These are phyloP conservation scores for Papilio helenus DNA, from an alignment of 1,140 invertebrate species.

Conservation along the genomic window DNA sequence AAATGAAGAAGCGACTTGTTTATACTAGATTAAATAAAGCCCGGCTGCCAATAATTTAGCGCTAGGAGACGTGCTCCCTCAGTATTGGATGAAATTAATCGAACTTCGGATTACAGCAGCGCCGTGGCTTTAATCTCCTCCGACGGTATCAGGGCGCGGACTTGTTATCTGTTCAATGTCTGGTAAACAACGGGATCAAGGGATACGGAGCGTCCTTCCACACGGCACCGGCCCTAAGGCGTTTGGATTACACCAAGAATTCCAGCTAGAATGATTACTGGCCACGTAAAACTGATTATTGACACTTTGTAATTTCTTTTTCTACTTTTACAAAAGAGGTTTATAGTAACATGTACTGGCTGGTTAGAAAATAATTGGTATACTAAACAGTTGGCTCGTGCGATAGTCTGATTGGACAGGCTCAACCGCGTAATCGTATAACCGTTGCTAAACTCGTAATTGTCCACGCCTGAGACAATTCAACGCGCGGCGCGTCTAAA, in stretches of 20 bases:
- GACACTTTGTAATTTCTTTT: slow-evolving; percentile 21
- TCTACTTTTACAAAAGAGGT: not conserved
- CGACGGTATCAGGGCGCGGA: slow-evolving; percentile 79
- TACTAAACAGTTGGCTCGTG: slow-evolving; percentile 40
- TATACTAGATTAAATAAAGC: slow-evolving; percentile 28
- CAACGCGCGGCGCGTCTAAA: slow-evolving; percentile 66
- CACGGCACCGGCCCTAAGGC: slow-evolving; percentile 74
- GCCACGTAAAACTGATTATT: slow-evolving; percentile 45
- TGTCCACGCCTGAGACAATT: slow-evolving; percentile 65
- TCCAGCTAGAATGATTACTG: slow-evolving; percentile 66
- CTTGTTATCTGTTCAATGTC: slow-evolving; percentile 84
- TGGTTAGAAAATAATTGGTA: slow-evolving; percentile 7
- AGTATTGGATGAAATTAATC: slow-evolving; percentile 82
- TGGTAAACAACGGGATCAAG: slow-evolving; percentile 84
- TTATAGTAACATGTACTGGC: not conserved
- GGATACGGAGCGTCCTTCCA: slow-evolving; percentile 81
- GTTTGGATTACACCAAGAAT: slow-evolving; percentile 67
- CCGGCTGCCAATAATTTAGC: slow-evolving; percentile 29
- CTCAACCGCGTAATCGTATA: slow-evolving; percentile 63
- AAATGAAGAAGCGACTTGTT: slow-evolving; percentile 13
- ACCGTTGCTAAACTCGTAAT: slow-evolving; percentile 71
- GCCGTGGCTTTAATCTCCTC: slow-evolving; percentile 75
- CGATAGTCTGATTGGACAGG: slow-evolving; percentile 50
- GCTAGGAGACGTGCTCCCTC: slow-evolving; percentile 33
- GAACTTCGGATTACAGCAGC: slow-evolving; percentile 78